phyloP scores from a whole-genome alignment of 2,888 invertebrate species.

The Thecocarcelia acutangulata region DNA sequence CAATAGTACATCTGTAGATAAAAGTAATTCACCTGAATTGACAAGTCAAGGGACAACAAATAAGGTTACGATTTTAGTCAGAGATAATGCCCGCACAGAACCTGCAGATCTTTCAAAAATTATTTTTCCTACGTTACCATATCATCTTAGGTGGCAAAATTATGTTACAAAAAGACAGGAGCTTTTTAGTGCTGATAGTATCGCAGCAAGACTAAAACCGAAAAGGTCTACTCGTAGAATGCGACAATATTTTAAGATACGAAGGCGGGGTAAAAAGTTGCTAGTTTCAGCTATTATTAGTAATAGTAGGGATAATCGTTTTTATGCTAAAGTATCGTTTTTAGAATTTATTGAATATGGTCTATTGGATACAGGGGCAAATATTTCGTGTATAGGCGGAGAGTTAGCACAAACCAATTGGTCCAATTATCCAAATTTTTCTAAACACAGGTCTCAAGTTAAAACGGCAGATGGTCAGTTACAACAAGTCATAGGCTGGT shows the following conservation, averaged over 20 bases:
- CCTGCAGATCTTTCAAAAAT: not conserved
- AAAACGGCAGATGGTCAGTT: slow-evolving; percentile 27
- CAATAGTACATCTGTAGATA: too few species aligned
- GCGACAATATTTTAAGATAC: not conserved
- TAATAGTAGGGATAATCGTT: slow-evolving; percentile 2
- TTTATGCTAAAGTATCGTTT: slow-evolving; percentile 20
- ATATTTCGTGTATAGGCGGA: too few species aligned
- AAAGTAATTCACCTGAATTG: too few species aligned
- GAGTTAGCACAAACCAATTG: too few species aligned
- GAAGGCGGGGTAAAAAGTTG: not conserved
- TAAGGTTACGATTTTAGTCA: too few species aligned
- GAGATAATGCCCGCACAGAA: too few species aligned
- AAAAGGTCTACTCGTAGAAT: slow-evolving; percentile 10
- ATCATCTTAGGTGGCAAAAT: not conserved
- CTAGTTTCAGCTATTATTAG: slow-evolving; percentile 12
- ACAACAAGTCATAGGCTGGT: not conserved
- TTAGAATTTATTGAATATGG: too few species aligned
- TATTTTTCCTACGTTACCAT: slow-evolving; percentile 19
- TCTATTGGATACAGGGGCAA: too few species aligned
- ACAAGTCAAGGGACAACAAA: too few species aligned
- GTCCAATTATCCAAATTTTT: too few species aligned
- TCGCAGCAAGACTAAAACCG: not conserved
- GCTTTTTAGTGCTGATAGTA: not conserved
- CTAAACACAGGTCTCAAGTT: not conserved
- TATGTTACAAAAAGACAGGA: not conserved